Evolutionary conservation across 2,888 invertebrate genomes (phyloP).

Genomic region (Xanthorhoe designata): DNA sequence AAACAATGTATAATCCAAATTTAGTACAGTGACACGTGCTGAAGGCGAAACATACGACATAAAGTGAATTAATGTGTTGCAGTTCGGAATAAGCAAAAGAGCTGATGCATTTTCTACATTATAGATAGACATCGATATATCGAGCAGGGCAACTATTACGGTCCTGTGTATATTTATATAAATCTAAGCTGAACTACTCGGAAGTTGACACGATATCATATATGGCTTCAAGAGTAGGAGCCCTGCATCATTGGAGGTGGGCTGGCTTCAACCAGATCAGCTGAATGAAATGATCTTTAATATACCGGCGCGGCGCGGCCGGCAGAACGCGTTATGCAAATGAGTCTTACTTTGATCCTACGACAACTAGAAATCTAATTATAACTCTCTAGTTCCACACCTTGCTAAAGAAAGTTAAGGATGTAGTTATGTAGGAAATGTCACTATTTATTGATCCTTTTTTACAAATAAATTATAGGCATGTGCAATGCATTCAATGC

Average conservation of each 20-base stretch:
- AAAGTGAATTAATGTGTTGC: not conserved
- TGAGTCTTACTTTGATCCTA: conserved; percentile 6
- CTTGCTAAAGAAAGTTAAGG: not conserved
- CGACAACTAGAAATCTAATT: not conserved
- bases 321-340: conserved; percentile 24
- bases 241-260: not conserved
- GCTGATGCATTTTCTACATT: too few relatives aligned
- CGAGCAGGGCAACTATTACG: too few relatives aligned
- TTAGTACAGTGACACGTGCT: too few relatives aligned
- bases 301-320: not conserved
- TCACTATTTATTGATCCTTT: not conserved
- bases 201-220: too few relatives aligned
- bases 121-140: too few relatives aligned
- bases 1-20: too few relatives aligned
- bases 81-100: not conserved
- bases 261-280: not conserved
- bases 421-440: not conserved
- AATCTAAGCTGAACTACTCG: too few relatives aligned
- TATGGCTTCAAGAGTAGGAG: too few relatives aligned
- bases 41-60: not conserved
- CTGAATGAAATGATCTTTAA: not conserved
- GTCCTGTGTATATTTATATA: too few relatives aligned
- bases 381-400: not conserved
- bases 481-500: not conserved
- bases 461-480: not conserved